Evolutionary conservation across 2,113 vertebrate genomes (phyloP), one percentile per base, ranked within the genome.

Genomic region (Callipepla californica): DNA sequence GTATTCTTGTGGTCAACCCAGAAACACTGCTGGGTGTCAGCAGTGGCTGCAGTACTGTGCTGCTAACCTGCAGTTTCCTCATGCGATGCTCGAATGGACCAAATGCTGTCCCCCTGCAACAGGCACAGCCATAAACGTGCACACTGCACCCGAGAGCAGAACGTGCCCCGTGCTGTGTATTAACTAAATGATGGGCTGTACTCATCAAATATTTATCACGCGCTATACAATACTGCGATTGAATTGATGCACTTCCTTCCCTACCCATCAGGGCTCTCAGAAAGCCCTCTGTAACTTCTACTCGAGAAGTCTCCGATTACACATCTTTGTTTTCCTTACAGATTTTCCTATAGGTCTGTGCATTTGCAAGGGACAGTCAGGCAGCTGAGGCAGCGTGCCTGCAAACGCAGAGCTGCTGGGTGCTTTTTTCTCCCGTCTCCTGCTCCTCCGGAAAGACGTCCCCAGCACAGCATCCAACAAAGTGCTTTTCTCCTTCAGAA

Each of bases 201-300:
- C 62, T 67, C 78, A 86, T 93, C 36, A 83, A 91, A 44, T 89
- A 77, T 85, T 94, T 87, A 88, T 82, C 70, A 50, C 55, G 78
- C 21, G 57, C 80, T 19, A 63, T 45, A 76, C 79, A 90, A 20
- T 6, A 7, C 50, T 28, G 68, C 75, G 48, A 10, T 3, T 69
- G 72, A 66, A 44, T 21, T 61, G 80, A 73, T 80, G 85, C 21
- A 36, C 80, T 80, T 90, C 79, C 81, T 59, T 65, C 59, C 80
- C 65, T 70, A 34, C 69, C 84, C 87, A 80, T 90, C 80, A 80
- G 76, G 70, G 88, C n/a, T 77, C 67, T 86, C 88, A 59, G 82
- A 74, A 78, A 96, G 61, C 58, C 84, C 83, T 89, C 76, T 94
- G 55, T 77, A 93, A 92, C 80, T 78, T 51, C 74, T 68, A n/a